Evolutionary conservation across 2,797 vertebrate genomes (phyloP).

Genomic region (Brotula barbata): DNA sequence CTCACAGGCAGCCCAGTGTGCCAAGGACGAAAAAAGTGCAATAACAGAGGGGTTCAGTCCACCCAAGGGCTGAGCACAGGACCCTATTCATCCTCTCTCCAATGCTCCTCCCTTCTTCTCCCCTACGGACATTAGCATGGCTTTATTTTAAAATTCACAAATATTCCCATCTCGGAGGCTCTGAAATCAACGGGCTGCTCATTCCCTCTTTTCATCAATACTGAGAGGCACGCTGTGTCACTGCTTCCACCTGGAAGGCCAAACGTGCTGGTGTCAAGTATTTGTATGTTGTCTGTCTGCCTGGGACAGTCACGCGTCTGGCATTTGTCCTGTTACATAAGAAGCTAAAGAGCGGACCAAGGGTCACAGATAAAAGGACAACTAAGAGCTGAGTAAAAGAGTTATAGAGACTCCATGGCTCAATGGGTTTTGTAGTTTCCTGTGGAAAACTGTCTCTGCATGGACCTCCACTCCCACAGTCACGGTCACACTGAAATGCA

Average conservation of each 20-base stretch:
- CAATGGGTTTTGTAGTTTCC: slow-evolving; percentile 19
- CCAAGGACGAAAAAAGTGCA: slow-evolving; percentile 77
- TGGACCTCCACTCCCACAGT: slow-evolving; percentile 19
- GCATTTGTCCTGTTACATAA: slow-evolving; percentile 43
- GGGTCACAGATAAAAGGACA: slow-evolving; percentile 27
- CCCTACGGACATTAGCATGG: slow-evolving; percentile 60
- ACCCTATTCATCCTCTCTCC: slow-evolving; percentile 80
- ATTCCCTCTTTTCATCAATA: slow-evolving; percentile 52
- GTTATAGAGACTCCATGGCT: slow-evolving; percentile 27
- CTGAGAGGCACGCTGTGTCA: slow-evolving; percentile 50
- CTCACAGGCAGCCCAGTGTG: slow-evolving; percentile 84
- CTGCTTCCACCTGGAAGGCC: slow-evolving; percentile 33
- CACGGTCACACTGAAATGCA: slow-evolving; percentile 8
- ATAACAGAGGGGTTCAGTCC: slow-evolving; percentile 81
- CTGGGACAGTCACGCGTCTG: slow-evolving; percentile 27
- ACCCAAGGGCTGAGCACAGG: slow-evolving; percentile 78
- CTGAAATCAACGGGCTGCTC: slow-evolving; percentile 58
- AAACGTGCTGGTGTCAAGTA: slow-evolving; percentile 38
- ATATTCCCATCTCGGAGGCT: slow-evolving; percentile 68
- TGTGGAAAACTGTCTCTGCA: slow-evolving; percentile 16
- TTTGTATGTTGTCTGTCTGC: slow-evolving; percentile 29
- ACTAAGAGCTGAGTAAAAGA: slow-evolving; percentile 8
- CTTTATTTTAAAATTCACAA: slow-evolving; percentile 78
- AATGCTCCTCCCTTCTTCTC: slow-evolving; percentile 66
- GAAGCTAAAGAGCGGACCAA: slow-evolving; percentile 14